Conservation (phyloP, 2,888 invertebrate genomes). For the Ametastegia equiseti region DNA sequence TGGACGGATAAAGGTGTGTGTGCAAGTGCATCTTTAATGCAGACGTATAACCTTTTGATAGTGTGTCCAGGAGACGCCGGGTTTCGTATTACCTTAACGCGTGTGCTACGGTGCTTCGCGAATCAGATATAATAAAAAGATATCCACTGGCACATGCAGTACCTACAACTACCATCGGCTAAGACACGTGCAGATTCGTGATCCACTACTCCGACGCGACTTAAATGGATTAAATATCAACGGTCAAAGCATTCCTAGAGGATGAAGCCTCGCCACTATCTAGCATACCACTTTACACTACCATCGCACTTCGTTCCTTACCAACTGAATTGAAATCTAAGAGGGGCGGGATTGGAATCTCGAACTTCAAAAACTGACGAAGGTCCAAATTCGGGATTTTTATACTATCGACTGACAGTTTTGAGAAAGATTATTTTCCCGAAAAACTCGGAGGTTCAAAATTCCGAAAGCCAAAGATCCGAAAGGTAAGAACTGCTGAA, state of each 20-base stretch:
- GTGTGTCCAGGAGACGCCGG: conserved; percentile 35
- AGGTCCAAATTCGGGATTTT: too few species aligned
- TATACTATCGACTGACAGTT: too few species aligned
- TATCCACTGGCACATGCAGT: not conserved
- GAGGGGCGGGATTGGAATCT: too few species aligned
- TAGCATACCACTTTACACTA: too few species aligned
- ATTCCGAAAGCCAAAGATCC: too few species aligned
- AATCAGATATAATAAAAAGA: not conserved
- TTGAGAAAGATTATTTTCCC: too few species aligned
- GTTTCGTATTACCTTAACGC: conserved; percentile 37
- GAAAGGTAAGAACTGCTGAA: too few species aligned
- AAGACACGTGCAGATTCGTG: conserved; percentile 47
- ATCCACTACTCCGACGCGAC: conserved; percentile 39
- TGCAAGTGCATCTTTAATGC: conserved; percentile 2
- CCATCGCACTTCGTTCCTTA: too few species aligned
- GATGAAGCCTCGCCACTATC: conserved; percentile 3
- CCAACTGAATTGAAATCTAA: too few species aligned
- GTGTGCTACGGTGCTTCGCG: conserved; percentile 21
- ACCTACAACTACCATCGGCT: conserved; percentile 41
- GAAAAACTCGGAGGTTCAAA: too few species aligned
- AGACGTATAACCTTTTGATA: not conserved
- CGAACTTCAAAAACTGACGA: too few species aligned
- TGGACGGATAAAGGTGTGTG: not conserved
- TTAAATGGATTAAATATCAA: conserved; percentile 66
- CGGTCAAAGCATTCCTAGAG: conserved; percentile 64